Percentiles rank a stretch among this genome's conserved stretches.
Evolutionary conservation across 2,797 vertebrate species (phyloP).

Genomic region (Pyrocephalus nanus): DNA sequence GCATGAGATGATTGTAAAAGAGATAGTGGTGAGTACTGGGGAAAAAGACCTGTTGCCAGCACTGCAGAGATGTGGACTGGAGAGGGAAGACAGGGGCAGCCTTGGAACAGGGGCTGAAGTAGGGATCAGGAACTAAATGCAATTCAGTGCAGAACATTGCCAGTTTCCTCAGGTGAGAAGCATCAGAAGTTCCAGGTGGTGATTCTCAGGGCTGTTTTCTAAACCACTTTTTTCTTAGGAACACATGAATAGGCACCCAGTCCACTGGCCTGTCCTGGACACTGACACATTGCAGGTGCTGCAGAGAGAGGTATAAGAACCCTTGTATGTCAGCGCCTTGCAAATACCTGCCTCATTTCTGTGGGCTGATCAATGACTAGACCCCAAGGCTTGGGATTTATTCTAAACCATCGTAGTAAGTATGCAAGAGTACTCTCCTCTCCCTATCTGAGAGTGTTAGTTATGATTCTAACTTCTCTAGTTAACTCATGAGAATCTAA

Average conservation of each 20-base stretch:
- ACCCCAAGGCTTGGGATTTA: not conserved
- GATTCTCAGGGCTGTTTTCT: not conserved
- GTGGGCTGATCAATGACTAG: not conserved
- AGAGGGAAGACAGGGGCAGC: not conserved
- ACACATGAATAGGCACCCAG: not conserved
- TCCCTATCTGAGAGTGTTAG: not conserved
- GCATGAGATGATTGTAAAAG: rapidly evolving
- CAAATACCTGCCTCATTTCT: not conserved
- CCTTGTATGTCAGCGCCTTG: not conserved
- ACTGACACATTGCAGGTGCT: not conserved
- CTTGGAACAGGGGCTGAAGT: not conserved
- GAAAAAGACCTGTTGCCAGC: not conserved
- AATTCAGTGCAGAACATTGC: rapidly evolving
- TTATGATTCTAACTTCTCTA: not conserved
- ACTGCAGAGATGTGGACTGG: not conserved
- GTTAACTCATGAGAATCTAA: not conserved
- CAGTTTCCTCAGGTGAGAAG: not conserved
- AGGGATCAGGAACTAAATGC: rapidly evolving
- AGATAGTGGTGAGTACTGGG: not conserved
- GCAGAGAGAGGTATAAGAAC: not conserved
- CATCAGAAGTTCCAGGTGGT: not conserved
- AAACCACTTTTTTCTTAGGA: not conserved
- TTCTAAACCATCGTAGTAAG: not conserved
- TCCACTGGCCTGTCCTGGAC: not conserved
- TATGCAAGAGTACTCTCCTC: rapidly evolving